These are phyloP conservation scores for Tiliqua scincoides DNA, from an alignment of 2,113 vertebrate species.

Conservation along the genomic window DNA sequence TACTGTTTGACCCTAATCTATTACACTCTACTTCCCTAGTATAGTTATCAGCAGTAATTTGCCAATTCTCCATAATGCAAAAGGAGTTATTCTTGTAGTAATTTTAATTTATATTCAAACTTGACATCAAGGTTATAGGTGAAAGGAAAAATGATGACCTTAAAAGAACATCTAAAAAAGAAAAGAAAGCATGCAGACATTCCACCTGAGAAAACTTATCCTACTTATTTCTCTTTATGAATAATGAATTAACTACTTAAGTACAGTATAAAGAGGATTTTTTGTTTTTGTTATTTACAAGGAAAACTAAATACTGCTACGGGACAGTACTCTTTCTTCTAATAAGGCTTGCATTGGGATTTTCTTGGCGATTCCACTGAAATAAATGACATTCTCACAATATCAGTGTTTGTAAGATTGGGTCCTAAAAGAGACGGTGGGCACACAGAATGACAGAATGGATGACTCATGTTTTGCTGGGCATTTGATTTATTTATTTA, in stretches of 20 bases:
- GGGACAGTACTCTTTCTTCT: neutral
- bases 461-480: neutral
- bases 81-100: neutral
- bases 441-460: neutral
- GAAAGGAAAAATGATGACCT: neutral
- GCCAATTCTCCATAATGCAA: neutral
- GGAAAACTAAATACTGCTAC: neutral
- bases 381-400: neutral
- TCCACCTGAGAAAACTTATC: neutral
- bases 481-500: neutral
- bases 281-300: conserved; percentile 24
- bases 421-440: too few species aligned
- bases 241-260: conserved; percentile 26
- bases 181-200: neutral
- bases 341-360: neutral
- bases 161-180: neutral
- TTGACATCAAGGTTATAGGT: neutral
- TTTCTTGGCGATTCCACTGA: too few species aligned
- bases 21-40: neutral
- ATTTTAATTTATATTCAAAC: neutral
- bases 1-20: neutral
- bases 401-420: neutral
- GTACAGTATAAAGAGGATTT: conserved; percentile 27
- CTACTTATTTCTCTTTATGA: conserved; percentile 6
- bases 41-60: neutral